Conservation (phyloP, 2,797 vertebrate genomes). For the Numenius phaeopus region DNA sequence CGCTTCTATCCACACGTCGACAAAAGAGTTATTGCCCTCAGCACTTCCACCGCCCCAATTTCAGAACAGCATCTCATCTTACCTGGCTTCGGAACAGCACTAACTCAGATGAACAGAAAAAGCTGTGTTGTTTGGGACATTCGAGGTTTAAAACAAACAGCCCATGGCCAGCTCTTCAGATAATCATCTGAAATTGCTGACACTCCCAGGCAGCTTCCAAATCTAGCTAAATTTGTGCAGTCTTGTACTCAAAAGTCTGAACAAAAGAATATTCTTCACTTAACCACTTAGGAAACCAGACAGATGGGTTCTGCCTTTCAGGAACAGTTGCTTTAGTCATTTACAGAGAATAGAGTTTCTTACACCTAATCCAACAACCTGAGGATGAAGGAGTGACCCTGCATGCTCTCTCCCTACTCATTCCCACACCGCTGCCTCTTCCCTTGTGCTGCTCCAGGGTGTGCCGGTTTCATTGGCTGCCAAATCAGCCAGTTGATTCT, state of each 20-base stretch:
- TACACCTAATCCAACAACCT: background rate
- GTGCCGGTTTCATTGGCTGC: background rate
- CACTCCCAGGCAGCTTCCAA: background rate
- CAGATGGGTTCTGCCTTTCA: background rate
- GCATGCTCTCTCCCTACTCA: background rate
- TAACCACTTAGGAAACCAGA: background rate
- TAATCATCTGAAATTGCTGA: background rate
- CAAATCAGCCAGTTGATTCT: slow-evolving; percentile 26
- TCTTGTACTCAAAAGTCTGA: background rate
- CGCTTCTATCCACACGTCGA: background rate
- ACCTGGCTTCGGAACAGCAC: background rate
- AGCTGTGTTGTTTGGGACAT: background rate
- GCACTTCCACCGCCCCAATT: background rate
- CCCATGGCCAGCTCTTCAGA: background rate
- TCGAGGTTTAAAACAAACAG: background rate
- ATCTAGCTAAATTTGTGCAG: background rate
- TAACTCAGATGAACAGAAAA: background rate
- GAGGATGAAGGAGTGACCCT: background rate
- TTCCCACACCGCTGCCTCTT: background rate
- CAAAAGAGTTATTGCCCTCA: background rate
- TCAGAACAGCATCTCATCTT: background rate
- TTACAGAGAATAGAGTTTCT: background rate
- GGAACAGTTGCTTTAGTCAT: background rate
- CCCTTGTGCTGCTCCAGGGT: background rate
- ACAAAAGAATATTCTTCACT: background rate